A percentile compares a stretch with the other conserved stretches of the same genome.
These are phyloP conservation scores for Meta bourneti DNA, from an alignment of 2,888 invertebrate genomes.

Conservation along the genomic window DNA sequence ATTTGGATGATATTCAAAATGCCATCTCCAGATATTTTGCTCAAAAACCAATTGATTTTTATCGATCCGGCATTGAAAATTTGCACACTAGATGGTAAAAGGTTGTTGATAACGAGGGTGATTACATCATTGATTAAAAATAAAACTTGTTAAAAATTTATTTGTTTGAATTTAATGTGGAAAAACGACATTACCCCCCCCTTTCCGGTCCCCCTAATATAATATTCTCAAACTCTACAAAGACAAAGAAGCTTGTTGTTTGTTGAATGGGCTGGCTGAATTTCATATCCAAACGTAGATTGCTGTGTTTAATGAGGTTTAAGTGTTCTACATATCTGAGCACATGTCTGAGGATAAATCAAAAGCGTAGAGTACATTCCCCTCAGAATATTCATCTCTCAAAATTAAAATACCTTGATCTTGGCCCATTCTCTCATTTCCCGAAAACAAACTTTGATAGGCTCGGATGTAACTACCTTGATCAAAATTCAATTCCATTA, in stretches of 20 bases:
- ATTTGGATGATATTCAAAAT: too few relatives aligned
- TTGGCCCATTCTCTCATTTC: constrained; percentile 67
- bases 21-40: too few relatives aligned
- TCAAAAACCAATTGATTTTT: too few relatives aligned
- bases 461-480: constrained; percentile 66
- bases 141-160: too few relatives aligned
- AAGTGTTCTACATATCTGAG: constrained; percentile 17
- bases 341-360: constrained; percentile 44
- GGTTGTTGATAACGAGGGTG: too few relatives aligned
- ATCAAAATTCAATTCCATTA: constrained; percentile 38
- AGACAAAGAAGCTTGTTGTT: constrained; percentile 5
- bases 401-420: constrained; percentile 29
- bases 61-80: too few relatives aligned
- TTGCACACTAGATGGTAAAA: too few relatives aligned
- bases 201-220: too few relatives aligned
- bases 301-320: constrained; percentile 25
- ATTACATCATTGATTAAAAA: too few relatives aligned
- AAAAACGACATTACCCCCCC: too few relatives aligned
- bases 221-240: constrained; percentile 22
- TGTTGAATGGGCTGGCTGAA: background rate
- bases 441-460: constrained; percentile 72
- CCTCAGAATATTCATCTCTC: constrained; percentile 16
- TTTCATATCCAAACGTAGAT: constrained; percentile 40
- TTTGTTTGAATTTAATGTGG: too few relatives aligned
- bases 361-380: constrained; percentile 34